A percentile compares a stretch with the other conserved stretches of the same genome.
Conservation (phyloP, 2,888 invertebrate genomes). For the Andrena praecox region DNA sequence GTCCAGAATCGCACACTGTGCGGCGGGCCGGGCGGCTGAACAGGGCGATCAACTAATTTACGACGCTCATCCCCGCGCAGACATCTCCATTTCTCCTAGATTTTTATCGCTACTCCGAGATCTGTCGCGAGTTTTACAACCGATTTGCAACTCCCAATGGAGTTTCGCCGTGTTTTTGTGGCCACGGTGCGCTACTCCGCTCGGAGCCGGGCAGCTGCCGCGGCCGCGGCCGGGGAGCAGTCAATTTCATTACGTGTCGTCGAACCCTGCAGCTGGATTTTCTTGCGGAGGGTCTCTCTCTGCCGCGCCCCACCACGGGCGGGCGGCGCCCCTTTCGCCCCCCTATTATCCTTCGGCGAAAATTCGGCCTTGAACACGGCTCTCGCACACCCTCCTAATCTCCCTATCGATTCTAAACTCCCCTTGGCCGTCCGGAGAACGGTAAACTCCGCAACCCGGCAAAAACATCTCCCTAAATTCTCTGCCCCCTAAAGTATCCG, state of each 20-base stretch:
- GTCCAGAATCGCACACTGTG: not conserved
- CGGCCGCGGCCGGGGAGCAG: constrained; percentile 11
- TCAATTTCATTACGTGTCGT: constrained; percentile 61
- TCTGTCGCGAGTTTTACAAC: no score
- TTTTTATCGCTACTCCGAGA: no score
- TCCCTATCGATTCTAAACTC: not conserved
- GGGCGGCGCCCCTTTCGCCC: not conserved
- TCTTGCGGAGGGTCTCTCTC: constrained; percentile 38
- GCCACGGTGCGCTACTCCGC: constrained; percentile 18
- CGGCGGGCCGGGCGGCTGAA: no score
- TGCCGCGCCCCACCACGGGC: not conserved
- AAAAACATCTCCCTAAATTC: no score
- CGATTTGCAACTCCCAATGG: not conserved
- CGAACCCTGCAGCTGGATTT: constrained; percentile 61
- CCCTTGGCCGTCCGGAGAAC: no score
- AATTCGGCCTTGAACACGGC: constrained; percentile 33
- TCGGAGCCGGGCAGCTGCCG: constrained; percentile 45
- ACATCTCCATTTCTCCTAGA: no score
- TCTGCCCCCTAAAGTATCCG: no score
- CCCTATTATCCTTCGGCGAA: constrained; percentile 16
- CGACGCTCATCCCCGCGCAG: not conserved
- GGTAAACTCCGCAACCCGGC: no score
- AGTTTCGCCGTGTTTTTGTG: constrained; percentile 14
- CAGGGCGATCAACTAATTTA: constrained; percentile 19
- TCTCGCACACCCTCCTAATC: constrained; percentile 7